Evolutionary conservation across 2,888 invertebrate species (phyloP), one percentile per base, ranked within the genome.

Genomic region (Galerucella calmariensis): DNA sequence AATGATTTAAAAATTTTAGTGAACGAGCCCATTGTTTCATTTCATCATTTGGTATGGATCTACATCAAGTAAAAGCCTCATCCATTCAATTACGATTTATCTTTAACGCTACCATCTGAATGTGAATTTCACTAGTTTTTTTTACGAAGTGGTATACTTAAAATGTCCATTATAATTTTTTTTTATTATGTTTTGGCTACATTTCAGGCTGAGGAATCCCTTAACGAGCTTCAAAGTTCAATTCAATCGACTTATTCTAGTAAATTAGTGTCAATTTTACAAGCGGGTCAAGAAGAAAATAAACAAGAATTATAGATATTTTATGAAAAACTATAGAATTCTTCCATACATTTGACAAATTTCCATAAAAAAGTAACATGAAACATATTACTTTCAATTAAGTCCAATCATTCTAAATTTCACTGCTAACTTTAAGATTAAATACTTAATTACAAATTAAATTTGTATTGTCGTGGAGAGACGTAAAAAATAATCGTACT

Each of bases 191-290:
- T 46, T 65, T 65, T 65, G 63, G 46, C 63, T 46, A 65, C 35
- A 65, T 65, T 65, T 65, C 89, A 94, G 94, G 94, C 94, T 78
- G 95, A 95, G 88, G 92, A 92, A 86, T 93, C 94, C 73, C 88
- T 95, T 82, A 91, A 90, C 78, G 93, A 93, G 86, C 89, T 95
- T 72, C 91, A 94, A 86, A 91, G 91, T 84, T 87, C 89, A 75
- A 90, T 91, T 83, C 89, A 90, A 81, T 89, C 90, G n/a, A 87
- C 88, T 73, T 88, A 89, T 78, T 88, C 89, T 75, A 89, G 89
- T 81, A 89, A 90, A 83, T 87, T 90, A 79, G 86, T 89, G 81
- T 89, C 90, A 67, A 88, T 89, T 75, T 84, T 90, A 78, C 84
- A 84, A 74, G 46, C 66, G 12, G 67, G 59, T 68, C 66, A 72